Base-by-base conservation (phyloP, 2,797 vertebrate species). In the Pseudotriccus pelzelni region DNA sequence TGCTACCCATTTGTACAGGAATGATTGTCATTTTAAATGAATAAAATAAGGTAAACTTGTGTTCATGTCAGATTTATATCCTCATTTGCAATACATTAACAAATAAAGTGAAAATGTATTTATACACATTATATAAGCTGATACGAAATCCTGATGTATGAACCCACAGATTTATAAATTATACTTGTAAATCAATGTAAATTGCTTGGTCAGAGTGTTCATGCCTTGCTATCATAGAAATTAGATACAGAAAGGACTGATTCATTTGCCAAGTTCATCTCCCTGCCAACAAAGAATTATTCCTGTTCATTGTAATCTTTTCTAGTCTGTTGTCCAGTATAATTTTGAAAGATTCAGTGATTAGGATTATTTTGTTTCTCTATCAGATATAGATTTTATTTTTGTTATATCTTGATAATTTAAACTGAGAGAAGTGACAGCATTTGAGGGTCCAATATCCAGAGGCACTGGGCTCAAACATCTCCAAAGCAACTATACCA, bases 171-270 rank as follows among this genome's bases (percentile, higher is more conserved):
- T 95, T 96, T 91, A 80, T 93, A 89, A 90, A 95, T 94, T 91
- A 79, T 67, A 91, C 74, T 86, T 96, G 82, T 94, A 95, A 95
- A 95, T 96, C 83, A 96, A 70, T 93, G 83, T 56, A 91, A 94
- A 93, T 95, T 86, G 68, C 93, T 94, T 84, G 89, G 85, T 88
- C 92, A 89, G 90, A 90, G 58, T 34, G 52, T 89, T 92, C 94
- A 37, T 89, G 93, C 82, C 52, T 94, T 84, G 72, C 23, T 21
- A 56, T 84, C 85, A 62, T 13, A 90, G 81, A 93, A 90, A 94
- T 96, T 87, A 94, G 87, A 58, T 80, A 94, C 67, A 68, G 89
- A 88, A 88, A 94, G 84, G 69, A 79, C 59, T 82, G 89, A 94
- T 96, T 94, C 66, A 90, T 94, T 94, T 87, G 44, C 77, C 77